These are phyloP conservation scores for Serripes groenlandicus DNA, from an alignment of 2,888 invertebrate species.

Conservation along the genomic window DNA sequence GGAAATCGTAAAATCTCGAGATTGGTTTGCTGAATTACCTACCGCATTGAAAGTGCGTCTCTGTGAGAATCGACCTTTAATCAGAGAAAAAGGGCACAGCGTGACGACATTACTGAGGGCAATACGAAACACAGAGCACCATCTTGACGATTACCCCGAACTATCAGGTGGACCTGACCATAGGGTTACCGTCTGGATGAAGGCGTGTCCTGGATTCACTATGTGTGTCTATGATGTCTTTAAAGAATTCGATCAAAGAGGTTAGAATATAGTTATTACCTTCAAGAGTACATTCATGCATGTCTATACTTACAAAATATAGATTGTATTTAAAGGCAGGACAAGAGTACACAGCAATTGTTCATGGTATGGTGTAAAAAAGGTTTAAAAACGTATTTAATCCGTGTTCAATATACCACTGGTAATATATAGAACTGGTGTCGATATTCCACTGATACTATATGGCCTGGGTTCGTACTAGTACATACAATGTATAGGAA, in stretches of 20 bases:
- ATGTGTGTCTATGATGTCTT: constrained; percentile 10
- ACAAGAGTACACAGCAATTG: no score
- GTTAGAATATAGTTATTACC: no score
- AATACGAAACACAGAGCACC: constrained; percentile 9
- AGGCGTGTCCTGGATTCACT: neutral
- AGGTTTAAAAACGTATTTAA: no score
- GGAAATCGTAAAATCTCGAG: neutral
- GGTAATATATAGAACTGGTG: no score
- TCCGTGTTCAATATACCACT: no score
- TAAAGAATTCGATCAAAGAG: neutral
- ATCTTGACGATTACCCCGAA: constrained; percentile 3
- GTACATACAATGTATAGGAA: no score
- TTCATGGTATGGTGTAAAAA: no score
- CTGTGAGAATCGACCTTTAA: neutral
- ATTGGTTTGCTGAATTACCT: constrained; percentile 7
- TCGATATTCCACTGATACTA: no score
- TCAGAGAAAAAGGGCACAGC: neutral
- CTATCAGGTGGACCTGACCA: neutral
- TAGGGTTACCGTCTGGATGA: neutral
- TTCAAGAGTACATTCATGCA: no score
- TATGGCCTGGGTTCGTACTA: no score
- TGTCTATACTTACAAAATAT: no score
- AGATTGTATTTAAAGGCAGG: no score
- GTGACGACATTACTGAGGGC: neutral
- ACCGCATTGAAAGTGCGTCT: neutral